Conservation (phyloP, 2,113 vertebrate species). For the Ophthalmolycus amberensis region DNA sequence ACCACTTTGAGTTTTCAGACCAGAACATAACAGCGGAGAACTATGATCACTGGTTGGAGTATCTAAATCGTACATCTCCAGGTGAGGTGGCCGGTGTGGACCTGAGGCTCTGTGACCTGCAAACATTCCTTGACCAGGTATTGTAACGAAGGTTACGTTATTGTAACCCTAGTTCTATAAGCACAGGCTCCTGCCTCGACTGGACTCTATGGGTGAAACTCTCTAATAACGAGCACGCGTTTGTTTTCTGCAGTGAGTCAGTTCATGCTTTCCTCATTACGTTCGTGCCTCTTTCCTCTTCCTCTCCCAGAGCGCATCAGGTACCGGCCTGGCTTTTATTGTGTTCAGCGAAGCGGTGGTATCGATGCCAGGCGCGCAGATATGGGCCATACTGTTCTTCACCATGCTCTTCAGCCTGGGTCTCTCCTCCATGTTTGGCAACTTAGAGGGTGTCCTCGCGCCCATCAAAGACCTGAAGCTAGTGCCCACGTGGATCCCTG, state of each 20-base stretch:
- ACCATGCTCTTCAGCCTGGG: conserved; percentile 92
- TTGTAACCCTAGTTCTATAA: not conserved
- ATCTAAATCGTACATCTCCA: conserved; percentile 79
- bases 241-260: conserved; percentile 37
- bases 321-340: conserved; percentile 92
- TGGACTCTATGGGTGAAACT: not conserved
- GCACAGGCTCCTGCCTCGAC: not conserved
- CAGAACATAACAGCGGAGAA: conserved; percentile 84
- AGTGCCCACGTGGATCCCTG: conserved; percentile 81
- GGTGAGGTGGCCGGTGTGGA: conserved; percentile 70
- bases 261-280: not conserved
- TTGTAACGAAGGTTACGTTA: not conserved
- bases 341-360: conserved; percentile 90
- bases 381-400: conserved; percentile 94
- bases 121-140: conserved; percentile 91
- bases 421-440: conserved; percentile 95
- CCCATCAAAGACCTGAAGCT: conserved; percentile 86
- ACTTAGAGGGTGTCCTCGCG: conserved; percentile 87
- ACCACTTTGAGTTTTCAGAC: conserved; percentile 87
- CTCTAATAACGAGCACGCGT: no score
- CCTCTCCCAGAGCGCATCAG: conserved; percentile 87
- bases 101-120: conserved; percentile 83
- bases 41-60: conserved; percentile 77
- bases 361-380: conserved; percentile 89
- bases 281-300: conserved; percentile 3